Evolutionary conservation across 2,113 vertebrate genomes (phyloP).

Genomic region (Pandion haliaetus): DNA sequence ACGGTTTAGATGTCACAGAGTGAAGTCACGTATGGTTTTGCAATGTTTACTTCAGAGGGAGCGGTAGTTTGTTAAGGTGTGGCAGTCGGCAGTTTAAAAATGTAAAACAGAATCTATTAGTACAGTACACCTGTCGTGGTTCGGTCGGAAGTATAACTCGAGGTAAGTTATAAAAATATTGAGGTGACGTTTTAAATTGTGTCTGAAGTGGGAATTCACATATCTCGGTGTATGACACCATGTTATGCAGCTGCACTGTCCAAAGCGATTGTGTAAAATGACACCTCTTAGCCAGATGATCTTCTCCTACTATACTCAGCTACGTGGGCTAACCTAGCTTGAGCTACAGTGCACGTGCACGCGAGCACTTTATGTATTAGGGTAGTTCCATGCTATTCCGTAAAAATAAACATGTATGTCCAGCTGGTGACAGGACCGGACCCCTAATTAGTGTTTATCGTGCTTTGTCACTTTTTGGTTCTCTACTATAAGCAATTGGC

Average conservation of each 20-base stretch:
- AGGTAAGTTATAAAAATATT: neutral
- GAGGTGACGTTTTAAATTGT: neutral
- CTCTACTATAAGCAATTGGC: neutral
- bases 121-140: neutral
- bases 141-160: neutral
- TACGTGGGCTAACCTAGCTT: neutral
- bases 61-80: neutral
- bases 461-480: neutral
- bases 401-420: neutral
- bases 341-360: neutral
- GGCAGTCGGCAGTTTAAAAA: neutral
- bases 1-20: neutral
- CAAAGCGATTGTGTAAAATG: neutral
- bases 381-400: neutral
- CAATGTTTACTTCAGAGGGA: neutral
- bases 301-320: neutral
- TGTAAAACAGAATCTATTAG: neutral
- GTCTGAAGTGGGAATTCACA: neutral
- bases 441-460: neutral
- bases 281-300: neutral
- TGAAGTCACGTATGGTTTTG: neutral
- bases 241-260: neutral
- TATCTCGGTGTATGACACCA: neutral
- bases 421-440: neutral
- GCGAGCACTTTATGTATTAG: rapidly evolving